Evolutionary conservation across 2,888 invertebrate genomes (phyloP).

Genomic region (Drosophila lutescens): DNA sequence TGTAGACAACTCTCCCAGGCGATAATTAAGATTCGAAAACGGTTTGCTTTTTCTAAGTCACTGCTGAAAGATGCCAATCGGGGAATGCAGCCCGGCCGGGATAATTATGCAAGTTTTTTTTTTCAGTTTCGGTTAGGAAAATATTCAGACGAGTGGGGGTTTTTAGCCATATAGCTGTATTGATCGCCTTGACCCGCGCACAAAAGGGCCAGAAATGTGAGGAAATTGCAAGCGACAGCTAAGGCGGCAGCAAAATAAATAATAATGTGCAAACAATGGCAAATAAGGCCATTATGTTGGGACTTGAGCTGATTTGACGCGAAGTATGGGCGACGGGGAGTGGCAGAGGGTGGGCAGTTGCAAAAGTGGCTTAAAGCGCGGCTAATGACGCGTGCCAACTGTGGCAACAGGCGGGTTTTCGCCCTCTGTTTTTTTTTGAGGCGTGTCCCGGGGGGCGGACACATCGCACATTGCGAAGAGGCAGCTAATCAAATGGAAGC

Average conservation of each 20-base stretch:
- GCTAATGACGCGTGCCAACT: slow-evolving; percentile 75
- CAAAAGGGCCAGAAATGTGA: slow-evolving; percentile 53
- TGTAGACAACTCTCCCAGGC: slow-evolving; percentile 54
- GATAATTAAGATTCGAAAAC: slow-evolving; percentile 54
- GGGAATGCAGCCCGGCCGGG: slow-evolving; percentile 4
- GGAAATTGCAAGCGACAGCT: slow-evolving; percentile 59
- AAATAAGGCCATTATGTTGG: slow-evolving; percentile 79
- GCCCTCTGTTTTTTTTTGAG: slow-evolving; percentile 10
- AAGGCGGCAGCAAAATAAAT: slow-evolving; percentile 50
- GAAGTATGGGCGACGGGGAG: slow-evolving; percentile 17
- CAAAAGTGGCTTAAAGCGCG: slow-evolving; percentile 77
- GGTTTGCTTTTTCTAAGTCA: slow-evolving; percentile 41
- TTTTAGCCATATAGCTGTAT: slow-evolving; percentile 5
- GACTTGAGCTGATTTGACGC: slow-evolving; percentile 77
- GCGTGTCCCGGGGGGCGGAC: slow-evolving; percentile 54
- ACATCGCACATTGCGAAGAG: slow-evolving; percentile 41
- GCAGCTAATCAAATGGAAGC: slow-evolving; percentile 64
- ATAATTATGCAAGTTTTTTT: slow-evolving; percentile 30
- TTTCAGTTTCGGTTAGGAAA: slow-evolving; percentile 8
- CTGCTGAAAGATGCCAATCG: slow-evolving; percentile 32
- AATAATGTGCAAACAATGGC: slow-evolving; percentile 78
- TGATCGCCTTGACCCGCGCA: slow-evolving; percentile 72
- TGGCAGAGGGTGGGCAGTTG: slow-evolving; percentile 58
- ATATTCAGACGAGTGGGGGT: slow-evolving; percentile 13
- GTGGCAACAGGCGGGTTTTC: slow-evolving; percentile 26